Base-by-base conservation (phyloP, 2,888 invertebrate genomes). In the Morpho deidamia region DNA sequence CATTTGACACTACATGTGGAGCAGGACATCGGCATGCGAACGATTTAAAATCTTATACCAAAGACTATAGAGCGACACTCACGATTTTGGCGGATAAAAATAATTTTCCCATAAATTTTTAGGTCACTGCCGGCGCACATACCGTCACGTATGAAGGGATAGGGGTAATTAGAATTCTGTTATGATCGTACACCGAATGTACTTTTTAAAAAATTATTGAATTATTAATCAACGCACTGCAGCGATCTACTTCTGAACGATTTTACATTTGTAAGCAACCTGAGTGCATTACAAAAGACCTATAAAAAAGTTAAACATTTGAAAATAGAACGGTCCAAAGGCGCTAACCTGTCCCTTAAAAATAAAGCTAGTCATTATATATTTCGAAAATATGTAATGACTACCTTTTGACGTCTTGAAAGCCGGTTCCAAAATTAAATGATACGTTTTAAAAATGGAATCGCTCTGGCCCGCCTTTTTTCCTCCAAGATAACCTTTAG, bases 401-500 rank as follows among this genome's bases (percentile, higher is more conserved):
- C 86, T 85, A 84, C 87, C 88, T 87, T 85, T 83, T 87, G 88
- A 87, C 88, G 85, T 84, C 83, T 86, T 80, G 84, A 85, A 76
- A 86, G 88, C 88, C 84, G 83, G 89, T 87, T 89, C 80, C 83
- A 79, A 88, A 87, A 86, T 88, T 87, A 88, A 89, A 89, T 89
- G 84, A 89, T 88, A 88, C 85, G 85, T 89, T 89, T 88, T 82
- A 85, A 88, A 88, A 89, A 87, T 88, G 89, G 86, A 88, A 89
- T 88, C 86, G 86, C 83, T 84, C 81, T 66, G 84, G 76, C 86
- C 88, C 88, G 88, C 88, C 88, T 85, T 85, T 85, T 86, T 86
- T 83, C 80, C 82, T 76, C 70, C 75, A 83, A 87, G 88, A 89
- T 89, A 88, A 86, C 86, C 86, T 87, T 87, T 81, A 82, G 83